A percentile compares a stretch with the other conserved stretches of the same genome.
phyloP scores from a whole-genome alignment of 2,113 vertebrate genomes.

The Callipepla californica region DNA sequence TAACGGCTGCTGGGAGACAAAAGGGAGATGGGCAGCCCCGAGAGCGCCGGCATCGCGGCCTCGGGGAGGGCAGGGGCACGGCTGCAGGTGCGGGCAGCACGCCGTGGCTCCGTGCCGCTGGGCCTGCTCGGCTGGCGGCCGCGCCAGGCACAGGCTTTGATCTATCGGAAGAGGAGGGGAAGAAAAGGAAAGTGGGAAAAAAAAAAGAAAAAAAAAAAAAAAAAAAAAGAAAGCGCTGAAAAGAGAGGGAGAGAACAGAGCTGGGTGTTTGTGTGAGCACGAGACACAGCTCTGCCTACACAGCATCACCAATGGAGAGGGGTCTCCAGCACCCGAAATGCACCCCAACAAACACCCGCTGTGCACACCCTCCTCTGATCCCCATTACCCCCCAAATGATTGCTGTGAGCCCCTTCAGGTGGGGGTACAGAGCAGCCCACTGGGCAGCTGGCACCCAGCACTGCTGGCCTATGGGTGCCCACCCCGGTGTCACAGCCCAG shows the following conservation, averaged over 20 bases:
- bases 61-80: background rate
- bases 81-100: background rate
- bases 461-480: fast-evolving
- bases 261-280: background rate
- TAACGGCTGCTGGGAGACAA: slow-evolving; percentile 84
- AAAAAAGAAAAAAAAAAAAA: slow-evolving; percentile 53
- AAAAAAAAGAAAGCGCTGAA: slow-evolving; percentile 31
- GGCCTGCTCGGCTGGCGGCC: slow-evolving; percentile 30
- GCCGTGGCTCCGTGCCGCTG: background rate
- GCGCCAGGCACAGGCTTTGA: slow-evolving; percentile 62
- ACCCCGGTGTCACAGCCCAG: fast-evolving
- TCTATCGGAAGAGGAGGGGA: slow-evolving; percentile 70
- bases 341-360: background rate
- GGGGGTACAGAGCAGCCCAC: background rate
- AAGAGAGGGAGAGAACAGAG: background rate
- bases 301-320: background rate
- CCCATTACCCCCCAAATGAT: background rate
- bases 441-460: background rate
- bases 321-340: background rate
- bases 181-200: slow-evolving; percentile 42
- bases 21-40: slow-evolving; percentile 63
- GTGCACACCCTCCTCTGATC: background rate
- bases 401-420: fast-evolving
- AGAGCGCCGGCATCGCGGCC: slow-evolving; percentile 18
- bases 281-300: background rate